These are phyloP conservation scores for Enoplosus armatus DNA, from an alignment of 2,797 vertebrate species.

Conservation along the genomic window DNA sequence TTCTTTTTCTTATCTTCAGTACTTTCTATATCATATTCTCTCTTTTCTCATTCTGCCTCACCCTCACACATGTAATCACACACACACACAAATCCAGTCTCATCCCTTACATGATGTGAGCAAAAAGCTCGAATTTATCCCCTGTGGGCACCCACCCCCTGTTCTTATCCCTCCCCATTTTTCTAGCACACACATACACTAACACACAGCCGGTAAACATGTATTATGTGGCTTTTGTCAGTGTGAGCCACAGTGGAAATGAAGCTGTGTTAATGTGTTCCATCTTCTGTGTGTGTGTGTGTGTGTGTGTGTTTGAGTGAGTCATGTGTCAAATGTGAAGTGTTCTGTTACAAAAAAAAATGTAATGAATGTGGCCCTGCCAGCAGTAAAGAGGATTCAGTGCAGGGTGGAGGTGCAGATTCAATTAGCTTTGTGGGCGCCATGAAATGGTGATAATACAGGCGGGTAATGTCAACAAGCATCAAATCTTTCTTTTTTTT, in stretches of 20 bases:
- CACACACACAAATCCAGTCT: constrained; percentile 28
- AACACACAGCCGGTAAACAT: constrained; percentile 19
- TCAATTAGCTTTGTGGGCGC: constrained; percentile 70
- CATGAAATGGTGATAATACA: constrained; percentile 72
- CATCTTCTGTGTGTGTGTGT: constrained; percentile 17
- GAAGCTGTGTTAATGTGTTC: constrained; percentile 37
- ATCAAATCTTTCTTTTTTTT: constrained; percentile 47
- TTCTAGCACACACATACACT: constrained; percentile 1
- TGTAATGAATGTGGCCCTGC: constrained; percentile 59
- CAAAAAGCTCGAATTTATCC: constrained; percentile 52
- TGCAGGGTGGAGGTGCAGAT: constrained; percentile 61
- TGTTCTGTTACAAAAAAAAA: constrained; percentile 44
- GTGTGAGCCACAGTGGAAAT: constrained; percentile 38
- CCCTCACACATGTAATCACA: constrained; percentile 27
- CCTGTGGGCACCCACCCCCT: not conserved
- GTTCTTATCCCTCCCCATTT: not conserved
- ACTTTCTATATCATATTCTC: constrained; percentile 19
- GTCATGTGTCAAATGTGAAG: constrained; percentile 65
- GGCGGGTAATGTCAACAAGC: constrained; percentile 71
- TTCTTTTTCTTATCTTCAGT: constrained; percentile 33
- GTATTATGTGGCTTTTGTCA: constrained; percentile 48
- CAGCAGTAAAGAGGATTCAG: constrained; percentile 68
- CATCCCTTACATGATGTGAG: constrained; percentile 35
- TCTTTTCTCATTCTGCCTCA: constrained; percentile 19
- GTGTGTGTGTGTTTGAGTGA: constrained; percentile 43